Evolutionary conservation across 2,113 vertebrate species (phyloP), one percentile per base, ranked within the genome.

Genomic region (human): DNA sequence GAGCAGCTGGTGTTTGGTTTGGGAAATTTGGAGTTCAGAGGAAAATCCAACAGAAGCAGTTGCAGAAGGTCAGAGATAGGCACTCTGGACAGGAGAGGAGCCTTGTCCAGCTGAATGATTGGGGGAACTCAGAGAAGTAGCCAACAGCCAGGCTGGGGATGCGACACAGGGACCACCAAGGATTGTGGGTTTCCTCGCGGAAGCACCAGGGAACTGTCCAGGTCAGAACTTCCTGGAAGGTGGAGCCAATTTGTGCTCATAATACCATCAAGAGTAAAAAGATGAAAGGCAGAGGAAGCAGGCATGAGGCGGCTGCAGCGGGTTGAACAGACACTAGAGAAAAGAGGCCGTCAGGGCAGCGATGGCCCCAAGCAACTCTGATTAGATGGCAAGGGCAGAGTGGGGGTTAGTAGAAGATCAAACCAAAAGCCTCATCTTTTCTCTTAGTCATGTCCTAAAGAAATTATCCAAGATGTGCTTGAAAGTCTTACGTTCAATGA

Each of bases 291-390:
- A 17, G 48, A 70, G 79, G 32, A 84, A 32, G 43, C 20, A 75
- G 76, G n/a, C 2, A 12, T 4, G 43, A 30, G n/a, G 11, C 2
- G 38, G 73, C 35, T 17, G 12, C 8, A 8, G 9, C 5, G 2
- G 57, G 0, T 1, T 1, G 32, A 9, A 14, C 16, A 64, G 81
- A 35, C 5, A 3, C 22, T 2, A 30, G 22, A 32, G 57, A 55
- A 48, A 30, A 23, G 30, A 2, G 27, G 35, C 18, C 13, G 17
- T 50, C 25, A 40, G 14, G 81, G 50, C 2, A 6, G 22, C 12
- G 38, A 22, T 14, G 66, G 52, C 38, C 93, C 35, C 43, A 23
- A 14, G 52, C 9, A 25, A 27, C 57, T 86, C 59, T 8, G 0
- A 5, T 25, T 18, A 75, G 85, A 55, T 0, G 1, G 38, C 18